phyloP scores from a whole-genome alignment of 2,113 vertebrate genomes.

The Trematomus loennbergii region DNA sequence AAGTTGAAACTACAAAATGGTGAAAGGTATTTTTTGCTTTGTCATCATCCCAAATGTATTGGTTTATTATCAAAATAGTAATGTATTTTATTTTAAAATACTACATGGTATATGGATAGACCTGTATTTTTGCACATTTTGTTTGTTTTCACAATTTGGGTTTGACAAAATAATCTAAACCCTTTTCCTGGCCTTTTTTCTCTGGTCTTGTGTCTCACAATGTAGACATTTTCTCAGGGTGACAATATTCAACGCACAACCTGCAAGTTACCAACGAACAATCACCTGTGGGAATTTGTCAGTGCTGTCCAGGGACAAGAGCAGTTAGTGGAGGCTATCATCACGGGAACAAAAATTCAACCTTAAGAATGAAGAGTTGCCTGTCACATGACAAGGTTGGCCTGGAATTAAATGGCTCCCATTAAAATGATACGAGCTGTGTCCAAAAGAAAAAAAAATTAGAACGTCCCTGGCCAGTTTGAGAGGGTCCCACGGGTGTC shows the following conservation, averaged over 20 bases:
- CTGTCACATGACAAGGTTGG: slow-evolving; percentile 78
- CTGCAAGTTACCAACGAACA: slow-evolving; percentile 1
- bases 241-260: neutral
- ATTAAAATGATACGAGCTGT: slow-evolving; percentile 79
- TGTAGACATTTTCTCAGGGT: neutral
- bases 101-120: neutral
- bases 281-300: slow-evolving; percentile 29
- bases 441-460: slow-evolving; percentile 45
- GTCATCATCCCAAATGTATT: neutral
- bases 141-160: too few species aligned
- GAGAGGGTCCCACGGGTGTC: slow-evolving; percentile 55
- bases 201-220: neutral
- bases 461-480: slow-evolving; percentile 48
- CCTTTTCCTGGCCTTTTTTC: neutral
- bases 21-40: neutral
- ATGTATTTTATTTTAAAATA: neutral
- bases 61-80: neutral
- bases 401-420: slow-evolving; percentile 66
- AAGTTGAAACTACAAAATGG: neutral
- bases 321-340: slow-evolving; percentile 46
- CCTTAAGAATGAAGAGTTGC: slow-evolving; percentile 61
- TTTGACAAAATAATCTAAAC: neutral
- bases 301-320: slow-evolving; percentile 33
- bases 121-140: too few species aligned
- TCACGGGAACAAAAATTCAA: slow-evolving; percentile 52